Evolutionary conservation across 2,797 vertebrate genomes (phyloP), one percentile per base, ranked within the genome.

Genomic region (Hybognathus amarus): DNA sequence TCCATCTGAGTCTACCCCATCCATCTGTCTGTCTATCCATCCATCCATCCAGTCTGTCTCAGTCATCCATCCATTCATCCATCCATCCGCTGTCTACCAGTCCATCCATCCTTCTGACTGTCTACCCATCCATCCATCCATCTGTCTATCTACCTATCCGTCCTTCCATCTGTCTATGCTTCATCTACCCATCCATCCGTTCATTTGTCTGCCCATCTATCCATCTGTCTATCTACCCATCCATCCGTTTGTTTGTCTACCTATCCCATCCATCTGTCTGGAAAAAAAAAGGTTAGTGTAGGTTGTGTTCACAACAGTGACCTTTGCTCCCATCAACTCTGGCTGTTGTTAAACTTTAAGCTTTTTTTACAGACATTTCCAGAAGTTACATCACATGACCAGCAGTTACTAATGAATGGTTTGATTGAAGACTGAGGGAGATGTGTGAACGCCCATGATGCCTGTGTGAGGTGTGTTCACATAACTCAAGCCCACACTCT

Each of bases 401-500:
- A 13, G 63, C 27, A 1, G 59, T 74, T 66, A 27, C 80, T n/a
- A 24, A 79, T 77, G 27, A 7, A 64, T 6, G 45, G 77, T 69
- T 74, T 56, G 36, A 76, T n/a, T 63, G 24, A 50, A 42, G 77
- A 69, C 83, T 74, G 85, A 61, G 86, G 77, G 89, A 84, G 85
- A 47, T 40, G 47, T 40, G 47, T 56, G 63, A 86, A 91, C 86
- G 85, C 66, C 84, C 84, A n/a, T n/a, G 54, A 74, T 87, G 83
- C 77, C 83, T 87, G 50, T 33, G 10, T 18, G 52, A 90, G 95
- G 94, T 89, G 93, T 93, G 94, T 91, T 89, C 91, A 93, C 85
- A 85, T 64, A 13, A 47, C 45, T 47, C 22, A 69, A 59, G 63
- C 70, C 69, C 66, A 76, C 68, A 74, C 40, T 13, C 22, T 66